phyloP scores from a whole-genome alignment of 1,140 invertebrate genomes.

The Diorhabda elongata region DNA sequence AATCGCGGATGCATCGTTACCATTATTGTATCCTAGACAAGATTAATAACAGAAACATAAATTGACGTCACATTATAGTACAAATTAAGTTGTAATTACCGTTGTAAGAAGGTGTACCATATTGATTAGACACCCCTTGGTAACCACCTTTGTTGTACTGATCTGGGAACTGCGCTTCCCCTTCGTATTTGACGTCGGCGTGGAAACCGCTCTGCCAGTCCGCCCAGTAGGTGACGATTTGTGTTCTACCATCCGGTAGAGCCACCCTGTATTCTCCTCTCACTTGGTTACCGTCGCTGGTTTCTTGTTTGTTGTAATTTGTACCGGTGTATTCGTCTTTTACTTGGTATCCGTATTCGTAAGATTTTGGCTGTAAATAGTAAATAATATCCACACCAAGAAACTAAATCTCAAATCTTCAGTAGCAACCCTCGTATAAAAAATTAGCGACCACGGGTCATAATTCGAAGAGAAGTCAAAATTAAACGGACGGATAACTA shows the following conservation, averaged over 20 bases:
- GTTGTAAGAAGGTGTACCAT: conserved; percentile 10
- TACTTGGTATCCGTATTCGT: conserved; percentile 75
- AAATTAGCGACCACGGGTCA: neutral
- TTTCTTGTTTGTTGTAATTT: conserved; percentile 66
- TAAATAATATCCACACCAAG: neutral
- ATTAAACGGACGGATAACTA: too few species aligned
- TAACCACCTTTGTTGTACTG: conserved; percentile 32
- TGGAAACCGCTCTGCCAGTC: conserved; percentile 76
- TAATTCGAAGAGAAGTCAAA: too few species aligned
- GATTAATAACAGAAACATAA: neutral
- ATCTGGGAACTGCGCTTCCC: conserved; percentile 62
- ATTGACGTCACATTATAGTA: neutral
- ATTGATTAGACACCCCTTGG: conserved; percentile 20
- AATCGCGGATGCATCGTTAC: neutral
- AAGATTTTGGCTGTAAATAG: conserved; percentile 65
- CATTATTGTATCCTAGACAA: conserved; percentile 1
- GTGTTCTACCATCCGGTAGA: conserved; percentile 69
- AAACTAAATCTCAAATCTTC: too few species aligned
- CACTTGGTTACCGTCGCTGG: conserved; percentile 67
- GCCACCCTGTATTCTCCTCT: conserved; percentile 69
- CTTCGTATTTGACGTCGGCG: conserved; percentile 74
- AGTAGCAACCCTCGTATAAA: neutral
- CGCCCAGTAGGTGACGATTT: conserved; percentile 71
- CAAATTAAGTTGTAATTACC: too few species aligned
- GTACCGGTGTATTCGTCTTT: conserved; percentile 69